Base-by-base conservation (phyloP, 2,888 invertebrate species). In the Luffia ferchaultella region DNA sequence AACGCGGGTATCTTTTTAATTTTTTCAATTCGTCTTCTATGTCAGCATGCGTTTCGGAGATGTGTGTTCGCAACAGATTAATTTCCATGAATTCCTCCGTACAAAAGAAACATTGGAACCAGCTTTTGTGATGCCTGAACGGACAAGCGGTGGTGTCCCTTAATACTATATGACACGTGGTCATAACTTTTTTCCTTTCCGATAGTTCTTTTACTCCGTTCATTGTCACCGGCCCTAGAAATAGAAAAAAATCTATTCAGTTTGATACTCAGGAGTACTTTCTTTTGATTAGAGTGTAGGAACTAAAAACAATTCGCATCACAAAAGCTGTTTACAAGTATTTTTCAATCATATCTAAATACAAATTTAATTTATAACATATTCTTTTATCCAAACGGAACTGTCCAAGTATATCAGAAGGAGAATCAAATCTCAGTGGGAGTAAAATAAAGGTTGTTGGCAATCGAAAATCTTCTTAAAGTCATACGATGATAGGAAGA, bases 81-180 rank as follows among this genome's bases (percentile, higher is more conserved):
- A 79, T 67, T 41, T 74, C 72, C 67, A 78, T 75, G 53, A 76
- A 79, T 46, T 73, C 70, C 57, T 72, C 57, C 1, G 63, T 59
- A 56, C 80, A 80, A 61, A 70, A 80, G 57, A 80, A 79, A 46
- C 80, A 80, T 54, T 70, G 76, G 60, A 80, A 80, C 79, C 80
- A 80, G 57, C 79, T 79, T 42, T 72, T 74, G 58, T 72, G 72
- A 54, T 80, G 80, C 17, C 79, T 62, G 56, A 80, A 80, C 0
- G 78, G 78, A 44, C 79, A 80, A 0, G 79, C 79, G 0, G 77
- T 78, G 1, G 78, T 79, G 48, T 74, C 61, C 50, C 57, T 63
- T 0, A 80, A 62, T 1, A 80, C 64, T 1, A 61, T 67, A 7
- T 64, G 62, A 49, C 76, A 77, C 0, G 79, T 79, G 1, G 70